Evolutionary conservation across 1,140 invertebrate genomes (phyloP).

Genomic region (Procambarus virginalis): DNA sequence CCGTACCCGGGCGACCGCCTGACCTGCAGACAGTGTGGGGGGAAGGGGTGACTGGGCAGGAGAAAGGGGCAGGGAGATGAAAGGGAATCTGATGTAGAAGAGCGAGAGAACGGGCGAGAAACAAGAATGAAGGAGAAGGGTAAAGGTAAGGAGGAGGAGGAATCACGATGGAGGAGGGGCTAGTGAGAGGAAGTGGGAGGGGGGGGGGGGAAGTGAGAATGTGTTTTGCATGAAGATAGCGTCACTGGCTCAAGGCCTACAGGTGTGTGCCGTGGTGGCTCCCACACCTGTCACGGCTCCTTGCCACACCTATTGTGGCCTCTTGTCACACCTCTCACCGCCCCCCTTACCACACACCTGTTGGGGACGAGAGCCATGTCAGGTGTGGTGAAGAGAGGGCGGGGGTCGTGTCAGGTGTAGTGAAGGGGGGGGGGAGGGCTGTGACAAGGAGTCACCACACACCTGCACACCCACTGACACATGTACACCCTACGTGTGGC

Average conservation of each 20-base stretch:
- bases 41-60: too few species aligned
- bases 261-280: background rate
- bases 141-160: background rate
- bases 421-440: background rate
- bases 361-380: too few species aligned
- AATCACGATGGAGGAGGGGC: too few species aligned
- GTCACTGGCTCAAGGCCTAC: background rate
- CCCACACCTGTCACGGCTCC: too few species aligned
- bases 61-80: too few species aligned
- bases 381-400: background rate
- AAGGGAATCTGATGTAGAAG: too few species aligned
- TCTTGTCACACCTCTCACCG: too few species aligned
- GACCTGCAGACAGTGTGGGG: background rate
- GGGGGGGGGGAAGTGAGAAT: background rate
- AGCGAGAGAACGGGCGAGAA: too few species aligned
- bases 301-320: too few species aligned
- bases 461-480: too few species aligned
- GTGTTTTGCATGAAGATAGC: background rate
- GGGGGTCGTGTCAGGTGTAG: background rate
- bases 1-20: slow-evolving; percentile 5
- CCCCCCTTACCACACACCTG: too few species aligned
- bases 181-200: background rate
- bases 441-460: background rate
- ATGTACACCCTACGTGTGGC: too few species aligned
- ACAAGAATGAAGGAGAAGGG: background rate